These are phyloP conservation scores for Antheraea mylitta DNA, from an alignment of 1,140 invertebrate genomes.

Conservation along the genomic window DNA sequence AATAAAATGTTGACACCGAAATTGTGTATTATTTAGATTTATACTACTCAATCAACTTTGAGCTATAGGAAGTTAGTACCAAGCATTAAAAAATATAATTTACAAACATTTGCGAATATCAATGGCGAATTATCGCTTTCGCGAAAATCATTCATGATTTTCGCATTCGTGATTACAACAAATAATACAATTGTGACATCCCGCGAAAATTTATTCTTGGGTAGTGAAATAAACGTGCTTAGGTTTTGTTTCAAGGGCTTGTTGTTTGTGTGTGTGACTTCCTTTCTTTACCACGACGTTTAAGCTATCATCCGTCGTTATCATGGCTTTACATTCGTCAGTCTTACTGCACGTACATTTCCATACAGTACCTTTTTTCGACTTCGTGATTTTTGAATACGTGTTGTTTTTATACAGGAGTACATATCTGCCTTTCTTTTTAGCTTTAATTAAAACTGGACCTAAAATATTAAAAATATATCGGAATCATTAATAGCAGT, in stretches of 20 bases:
- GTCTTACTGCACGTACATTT: slow-evolving; percentile 53
- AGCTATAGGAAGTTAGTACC: too few species aligned
- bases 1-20: too few species aligned
- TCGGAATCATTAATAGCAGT: neutral
- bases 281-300: slow-evolving; percentile 49
- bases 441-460: slow-evolving; percentile 55
- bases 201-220: neutral
- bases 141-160: too few species aligned
- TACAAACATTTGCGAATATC: too few species aligned
- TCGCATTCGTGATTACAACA: too few species aligned
- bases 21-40: too few species aligned
- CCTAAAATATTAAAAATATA: slow-evolving; percentile 38
- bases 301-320: slow-evolving; percentile 57
- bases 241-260: slow-evolving; percentile 39
- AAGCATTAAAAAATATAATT: too few species aligned
- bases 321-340: slow-evolving; percentile 45
- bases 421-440: slow-evolving; percentile 53
- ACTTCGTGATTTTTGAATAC: slow-evolving; percentile 47
- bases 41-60: too few species aligned
- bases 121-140: too few species aligned
- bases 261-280: slow-evolving; percentile 42
- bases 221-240: slow-evolving; percentile 69
- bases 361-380: slow-evolving; percentile 64
- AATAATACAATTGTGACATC: too few species aligned
- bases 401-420: slow-evolving; percentile 52